Evolutionary conservation across 2,797 vertebrate genomes (phyloP), one percentile per base, ranked within the genome.

Genomic region (Propithecus deckenii): DNA sequence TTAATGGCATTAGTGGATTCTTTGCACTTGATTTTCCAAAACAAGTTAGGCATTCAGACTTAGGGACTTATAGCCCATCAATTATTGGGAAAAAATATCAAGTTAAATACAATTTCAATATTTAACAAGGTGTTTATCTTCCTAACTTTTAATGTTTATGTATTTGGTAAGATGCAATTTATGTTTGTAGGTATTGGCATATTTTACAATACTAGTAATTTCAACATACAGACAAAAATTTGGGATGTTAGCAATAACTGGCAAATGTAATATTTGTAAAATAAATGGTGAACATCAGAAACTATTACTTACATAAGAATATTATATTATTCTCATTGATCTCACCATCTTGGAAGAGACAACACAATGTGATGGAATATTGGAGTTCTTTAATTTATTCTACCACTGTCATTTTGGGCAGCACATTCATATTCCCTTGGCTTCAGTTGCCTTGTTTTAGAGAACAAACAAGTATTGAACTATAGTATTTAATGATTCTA

Each of bases 21-120:
- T 79, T 84, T 32, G 13, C 25, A 65, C 30, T 79, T 96, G 0
- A 41, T 78, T 89, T 94, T 90, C 65, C 9, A 65, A 89, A 86
- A 50, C 7, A 15, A 50, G 0, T n/a, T 92, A n/a, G 2, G 17
- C 17, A 43, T 72, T 86, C 28, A 46, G 9, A 7, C 17, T 35
- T 71, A 80, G 10, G 6, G 11, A 94, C 50, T 86, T 89, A 32
- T 57, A 50, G 25, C 8, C 23, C 25, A 35, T n/a, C 59, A 57
- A 28, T 50, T 38, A 38, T 35, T 89, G 22, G 28, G 12, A 17
- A 79, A 71, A 83, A 50, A 35, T 69, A 83, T 72, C 28, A 75
- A 28, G 4, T 72, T 59, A 50, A 63, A 92, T 23, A 41, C 55
- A 93, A 48, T 80, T 41, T 86, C 74, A 85, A 55, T 69, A 50